phyloP scores from a whole-genome alignment of 2,797 vertebrate genomes.

The Rhinophrynus dorsalis region DNA sequence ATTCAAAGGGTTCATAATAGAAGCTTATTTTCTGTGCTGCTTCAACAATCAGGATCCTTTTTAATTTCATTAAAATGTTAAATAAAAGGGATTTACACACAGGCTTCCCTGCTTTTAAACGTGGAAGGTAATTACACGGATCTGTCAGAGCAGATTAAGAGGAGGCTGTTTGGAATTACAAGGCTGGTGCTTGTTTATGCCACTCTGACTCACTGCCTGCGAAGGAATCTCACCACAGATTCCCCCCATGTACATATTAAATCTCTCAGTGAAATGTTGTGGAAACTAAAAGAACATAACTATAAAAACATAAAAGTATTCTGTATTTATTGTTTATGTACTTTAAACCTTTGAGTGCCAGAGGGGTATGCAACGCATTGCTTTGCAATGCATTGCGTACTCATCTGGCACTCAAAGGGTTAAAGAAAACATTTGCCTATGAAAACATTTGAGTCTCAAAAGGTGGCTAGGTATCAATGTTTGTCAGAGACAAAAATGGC shows the following conservation, averaged over 20 bases:
- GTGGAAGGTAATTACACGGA: constrained; percentile 20
- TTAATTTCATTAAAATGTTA: not conserved
- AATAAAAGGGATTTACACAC: constrained; percentile 7
- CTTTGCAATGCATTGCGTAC: no score
- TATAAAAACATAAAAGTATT: no score
- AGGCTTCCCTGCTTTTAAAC: not conserved
- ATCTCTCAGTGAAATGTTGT: not conserved
- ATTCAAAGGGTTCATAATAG: no score
- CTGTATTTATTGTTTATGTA: no score
- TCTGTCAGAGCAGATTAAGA: constrained; percentile 27
- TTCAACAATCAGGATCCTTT: not conserved
- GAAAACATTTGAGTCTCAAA: no score
- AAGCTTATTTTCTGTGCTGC: not conserved
- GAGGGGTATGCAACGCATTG: no score
- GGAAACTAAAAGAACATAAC: no score
- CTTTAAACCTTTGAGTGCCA: no score
- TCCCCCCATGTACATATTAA: not conserved
- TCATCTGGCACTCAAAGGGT: no score
- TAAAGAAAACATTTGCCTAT: no score
- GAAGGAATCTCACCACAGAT: constrained; percentile 18
- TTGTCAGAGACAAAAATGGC: no score
- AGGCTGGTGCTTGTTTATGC: not conserved
- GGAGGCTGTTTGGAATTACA: constrained; percentile 20
- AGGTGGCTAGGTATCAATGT: no score
- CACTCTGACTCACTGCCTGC: constrained; percentile 20